Base-by-base conservation (phyloP, 2,888 invertebrate genomes). In the Nebria brevicollis region DNA sequence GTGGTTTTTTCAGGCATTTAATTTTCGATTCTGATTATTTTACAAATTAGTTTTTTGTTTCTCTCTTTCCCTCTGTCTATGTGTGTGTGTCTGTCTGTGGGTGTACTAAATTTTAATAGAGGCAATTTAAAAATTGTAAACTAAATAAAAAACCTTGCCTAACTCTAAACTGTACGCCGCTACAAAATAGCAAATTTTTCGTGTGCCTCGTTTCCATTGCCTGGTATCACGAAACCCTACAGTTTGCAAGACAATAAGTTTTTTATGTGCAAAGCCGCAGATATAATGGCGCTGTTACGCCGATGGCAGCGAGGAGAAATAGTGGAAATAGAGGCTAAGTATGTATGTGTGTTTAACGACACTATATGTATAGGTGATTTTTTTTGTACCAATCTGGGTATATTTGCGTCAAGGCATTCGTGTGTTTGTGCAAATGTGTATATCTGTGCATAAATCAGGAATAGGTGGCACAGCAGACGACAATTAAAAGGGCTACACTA, bases 181-280 rank as follows among this genome's bases (percentile, higher is more conserved):
- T 25, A 70, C 6, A 34, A 34, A 34, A 34, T 34, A 5, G 10
- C 15, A 70, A 70, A 20, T 70, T 15, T 70, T n/a, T 70, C 70
- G 70, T 70, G 70, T 25, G n/a, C 15, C 70, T 70, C 70, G 70
- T 70, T 70, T 25, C 70, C 25, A 70, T 70, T 25, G 70, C 70
- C 70, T 26, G 34, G n/a, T 70, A 70, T 70, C 70, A 70, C 26
- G 70, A 70, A 70, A 25, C 20, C 66, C 66, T 13, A 15, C 26
- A 34, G 34, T 66, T 66, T 66, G 66, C 20, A 8, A 54, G 70
- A 70, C 70, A 70, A 70, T 70, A 70, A 70, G 70, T 70, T 70
- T 70, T 70, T 70, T 70, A 25, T 70, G 70, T 70, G 25, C 54
- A 54, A 54, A 54, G 54, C 70, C 70, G 25, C 25, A 15, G 0